A percentile compares a stretch with the other conserved stretches of the same genome.
These are phyloP conservation scores for Hydrotaea diabolus DNA, from an alignment of 2,888 invertebrate species.

Conservation along the genomic window DNA sequence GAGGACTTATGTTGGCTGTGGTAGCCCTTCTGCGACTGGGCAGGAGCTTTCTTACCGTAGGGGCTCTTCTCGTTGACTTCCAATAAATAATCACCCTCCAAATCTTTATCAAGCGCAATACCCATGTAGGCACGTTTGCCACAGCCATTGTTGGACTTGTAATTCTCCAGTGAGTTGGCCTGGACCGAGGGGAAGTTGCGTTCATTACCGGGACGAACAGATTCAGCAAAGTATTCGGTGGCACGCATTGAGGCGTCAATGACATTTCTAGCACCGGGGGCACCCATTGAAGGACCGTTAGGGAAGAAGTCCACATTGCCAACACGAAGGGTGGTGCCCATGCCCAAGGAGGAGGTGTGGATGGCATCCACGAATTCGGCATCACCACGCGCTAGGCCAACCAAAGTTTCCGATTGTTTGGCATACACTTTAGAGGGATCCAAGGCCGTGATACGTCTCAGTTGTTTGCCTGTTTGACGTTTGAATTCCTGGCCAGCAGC, in stretches of 20 bases:
- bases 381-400: slow-evolving; percentile 76
- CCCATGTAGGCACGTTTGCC: slow-evolving; percentile 78
- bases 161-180: slow-evolving; percentile 75
- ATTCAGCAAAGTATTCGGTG: slow-evolving; percentile 77
- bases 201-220: slow-evolving; percentile 77
- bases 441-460: slow-evolving; percentile 78
- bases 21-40: slow-evolving; percentile 71
- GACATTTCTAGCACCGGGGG: slow-evolving; percentile 76
- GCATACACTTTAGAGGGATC: slow-evolving; percentile 75
- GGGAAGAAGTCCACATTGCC: slow-evolving; percentile 79
- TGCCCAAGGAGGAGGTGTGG: slow-evolving; percentile 77
- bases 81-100: slow-evolving; percentile 76
- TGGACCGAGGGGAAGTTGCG: slow-evolving; percentile 77
- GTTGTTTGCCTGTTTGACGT: slow-evolving; percentile 74
- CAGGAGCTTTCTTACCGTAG: slow-evolving; percentile 75
- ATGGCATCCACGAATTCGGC: slow-evolving; percentile 78
- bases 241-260: slow-evolving; percentile 77
- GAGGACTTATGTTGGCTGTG: slow-evolving; percentile 70
- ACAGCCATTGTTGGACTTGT: slow-evolving; percentile 75
- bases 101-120: slow-evolving; percentile 72
- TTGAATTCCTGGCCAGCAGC: slow-evolving; percentile 74
- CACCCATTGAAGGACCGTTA: slow-evolving; percentile 73
- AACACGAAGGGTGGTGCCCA: slow-evolving; percentile 72
- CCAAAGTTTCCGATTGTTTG: slow-evolving; percentile 71
- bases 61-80: slow-evolving; percentile 77